Percentiles rank a stretch among this genome's conserved stretches.
phyloP scores from a whole-genome alignment of 2,797 vertebrate genomes.

The Anisognathus igniventris region DNA sequence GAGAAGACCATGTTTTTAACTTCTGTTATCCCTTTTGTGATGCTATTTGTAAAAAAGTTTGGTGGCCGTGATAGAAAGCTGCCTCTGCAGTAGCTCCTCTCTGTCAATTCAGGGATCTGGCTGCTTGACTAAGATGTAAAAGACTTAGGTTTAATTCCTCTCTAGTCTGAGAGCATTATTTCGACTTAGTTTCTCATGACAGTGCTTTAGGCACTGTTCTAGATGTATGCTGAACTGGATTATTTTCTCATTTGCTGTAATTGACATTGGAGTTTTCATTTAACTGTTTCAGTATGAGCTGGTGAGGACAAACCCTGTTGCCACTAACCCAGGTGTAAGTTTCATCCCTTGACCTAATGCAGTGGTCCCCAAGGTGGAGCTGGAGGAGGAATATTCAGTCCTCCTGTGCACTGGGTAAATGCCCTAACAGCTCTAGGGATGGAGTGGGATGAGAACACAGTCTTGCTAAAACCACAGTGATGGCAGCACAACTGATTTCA shows the following conservation, averaged over 20 bases:
- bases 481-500: background rate
- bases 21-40: background rate
- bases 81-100: background rate
- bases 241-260: background rate
- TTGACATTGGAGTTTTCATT: background rate
- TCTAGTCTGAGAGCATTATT: background rate
- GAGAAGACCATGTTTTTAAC: background rate
- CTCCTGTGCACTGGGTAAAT: background rate
- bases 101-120: background rate
- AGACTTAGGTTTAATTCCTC: background rate
- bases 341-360: background rate
- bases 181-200: background rate
- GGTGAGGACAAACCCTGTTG: background rate
- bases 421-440: background rate
- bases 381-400: background rate
- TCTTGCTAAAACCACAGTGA: background rate
- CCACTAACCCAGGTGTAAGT: background rate
- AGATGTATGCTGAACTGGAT: background rate
- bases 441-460: background rate
- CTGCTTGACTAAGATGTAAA: background rate
- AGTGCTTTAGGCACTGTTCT: background rate
- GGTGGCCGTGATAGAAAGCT: background rate
- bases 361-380: background rate
- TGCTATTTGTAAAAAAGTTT: background rate
- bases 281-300: background rate